Evolutionary conservation across 2,888 invertebrate species (phyloP).

Genomic region (Microctonus brassicae): DNA sequence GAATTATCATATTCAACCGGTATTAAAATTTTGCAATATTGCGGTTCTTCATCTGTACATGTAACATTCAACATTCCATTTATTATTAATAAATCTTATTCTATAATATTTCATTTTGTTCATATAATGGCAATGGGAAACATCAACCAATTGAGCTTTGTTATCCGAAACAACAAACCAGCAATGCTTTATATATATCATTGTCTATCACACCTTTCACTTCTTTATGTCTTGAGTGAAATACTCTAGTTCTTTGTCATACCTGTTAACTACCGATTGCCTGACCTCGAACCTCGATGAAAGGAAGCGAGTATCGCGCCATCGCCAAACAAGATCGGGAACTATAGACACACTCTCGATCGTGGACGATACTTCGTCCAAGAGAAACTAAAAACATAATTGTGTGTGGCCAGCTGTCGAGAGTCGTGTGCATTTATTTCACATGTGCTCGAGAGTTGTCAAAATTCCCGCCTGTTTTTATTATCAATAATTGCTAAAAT

Average conservation of each 20-base stretch:
- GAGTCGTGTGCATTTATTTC: slow-evolving; percentile 24
- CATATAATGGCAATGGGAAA: no score
- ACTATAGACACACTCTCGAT: slow-evolving; percentile 34
- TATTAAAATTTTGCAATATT: neutral
- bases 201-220: neutral
- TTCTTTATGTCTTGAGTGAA: neutral
- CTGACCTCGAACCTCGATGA: neutral
- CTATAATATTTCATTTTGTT: no score
- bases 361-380: slow-evolving; percentile 12
- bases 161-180: neutral
- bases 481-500: neutral
- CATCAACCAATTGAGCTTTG: neutral
- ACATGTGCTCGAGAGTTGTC: slow-evolving; percentile 19
- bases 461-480: slow-evolving; percentile 3
- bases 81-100: no score
- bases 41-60: neutral
- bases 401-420: slow-evolving; percentile 39
- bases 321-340: slow-evolving; percentile 46
- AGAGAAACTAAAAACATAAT: slow-evolving; percentile 23
- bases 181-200: neutral
- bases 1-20: neutral
- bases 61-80: no score
- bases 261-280: neutral
- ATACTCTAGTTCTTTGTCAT: neutral
- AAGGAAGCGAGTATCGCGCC: slow-evolving; percentile 48